A percentile compares a stretch with the other conserved stretches of the same genome.
Evolutionary conservation across 2,113 vertebrate genomes (phyloP).

Genomic region (Heterocephalus glaber): DNA sequence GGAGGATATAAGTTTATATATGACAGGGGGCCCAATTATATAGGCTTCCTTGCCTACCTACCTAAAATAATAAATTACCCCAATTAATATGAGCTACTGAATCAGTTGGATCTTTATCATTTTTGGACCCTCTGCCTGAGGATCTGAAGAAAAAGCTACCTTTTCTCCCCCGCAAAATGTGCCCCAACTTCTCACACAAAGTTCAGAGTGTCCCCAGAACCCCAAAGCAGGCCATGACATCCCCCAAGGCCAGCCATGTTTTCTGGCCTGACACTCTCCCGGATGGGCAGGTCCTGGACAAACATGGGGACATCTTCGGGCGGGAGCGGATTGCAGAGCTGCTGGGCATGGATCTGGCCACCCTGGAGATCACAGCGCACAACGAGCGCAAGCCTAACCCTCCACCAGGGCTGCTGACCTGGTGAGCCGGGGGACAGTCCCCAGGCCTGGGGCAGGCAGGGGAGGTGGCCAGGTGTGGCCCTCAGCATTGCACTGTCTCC

Average conservation of each 20-base stretch:
- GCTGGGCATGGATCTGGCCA: slow-evolving; percentile 94
- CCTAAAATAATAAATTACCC: neutral
- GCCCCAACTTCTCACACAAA: neutral
- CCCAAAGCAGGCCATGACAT: neutral
- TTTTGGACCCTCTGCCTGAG: neutral
- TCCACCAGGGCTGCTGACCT: slow-evolving; percentile 90
- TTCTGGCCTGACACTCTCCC: neutral
- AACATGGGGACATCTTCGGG: slow-evolving; percentile 95
- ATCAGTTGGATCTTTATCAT: neutral
- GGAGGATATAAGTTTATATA: neutral
- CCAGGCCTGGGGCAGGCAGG: neutral
- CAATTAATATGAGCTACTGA: neutral
- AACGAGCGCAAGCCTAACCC: slow-evolving; percentile 89
- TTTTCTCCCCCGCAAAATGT: neutral
- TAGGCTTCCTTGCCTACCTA: neutral
- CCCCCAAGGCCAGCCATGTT: rapidly evolving
- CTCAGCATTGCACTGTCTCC: neutral
- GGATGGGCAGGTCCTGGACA: slow-evolving; percentile 90
- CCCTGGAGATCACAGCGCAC: slow-evolving; percentile 92
- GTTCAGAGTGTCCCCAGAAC: neutral
- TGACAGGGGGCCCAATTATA: neutral
- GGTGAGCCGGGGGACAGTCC: slow-evolving; percentile 79
- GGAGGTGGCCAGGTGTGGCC: neutral
- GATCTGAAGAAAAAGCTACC: slow-evolving; percentile 5
- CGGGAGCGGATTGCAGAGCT: slow-evolving; percentile 94